These are phyloP conservation scores for Ganaspis brasiliensis DNA, from an alignment of 2,888 invertebrate genomes.

Conservation along the genomic window DNA sequence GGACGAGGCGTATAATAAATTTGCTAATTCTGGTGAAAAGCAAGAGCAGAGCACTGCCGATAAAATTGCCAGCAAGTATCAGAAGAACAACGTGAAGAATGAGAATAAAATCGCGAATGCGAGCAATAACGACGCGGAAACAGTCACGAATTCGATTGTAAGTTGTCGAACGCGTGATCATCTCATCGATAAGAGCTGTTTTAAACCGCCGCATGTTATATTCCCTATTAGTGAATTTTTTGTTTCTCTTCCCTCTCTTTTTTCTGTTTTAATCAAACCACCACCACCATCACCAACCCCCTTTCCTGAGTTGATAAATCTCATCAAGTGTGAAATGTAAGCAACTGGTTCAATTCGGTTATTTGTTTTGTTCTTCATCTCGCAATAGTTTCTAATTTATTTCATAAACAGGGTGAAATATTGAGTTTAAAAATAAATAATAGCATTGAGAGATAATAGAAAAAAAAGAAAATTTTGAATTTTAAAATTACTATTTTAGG, in stretches of 20 bases:
- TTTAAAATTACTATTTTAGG: too few species aligned
- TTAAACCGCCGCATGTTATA: constrained; percentile 26
- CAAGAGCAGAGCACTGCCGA: constrained; percentile 68
- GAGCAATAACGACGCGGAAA: constrained; percentile 48
- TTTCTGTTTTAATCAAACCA: too few species aligned
- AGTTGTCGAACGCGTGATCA: constrained; percentile 61
- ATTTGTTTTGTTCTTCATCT: background rate
- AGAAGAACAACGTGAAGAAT: constrained; percentile 60
- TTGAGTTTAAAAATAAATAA: too few species aligned
- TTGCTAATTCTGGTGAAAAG: constrained; percentile 80
- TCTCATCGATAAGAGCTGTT: constrained; percentile 12
- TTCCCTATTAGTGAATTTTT: constrained; percentile 23
- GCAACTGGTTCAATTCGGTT: background rate
- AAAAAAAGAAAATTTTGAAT: too few species aligned
- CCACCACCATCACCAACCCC: too few species aligned
- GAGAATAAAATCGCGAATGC: constrained; percentile 56
- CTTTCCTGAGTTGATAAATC: constrained; percentile 40
- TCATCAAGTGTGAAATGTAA: constrained; percentile 45
- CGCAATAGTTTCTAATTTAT: background rate
- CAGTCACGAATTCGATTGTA: constrained; percentile 64
- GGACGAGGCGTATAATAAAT: constrained; percentile 86
- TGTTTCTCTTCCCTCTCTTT: constrained; percentile 13
- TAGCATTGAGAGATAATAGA: too few species aligned
- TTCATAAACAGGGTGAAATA: background rate
- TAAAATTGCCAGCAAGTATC: constrained; percentile 79